Evolutionary conservation across 2,113 vertebrate genomes (phyloP).

Genomic region (Muntiacus muntjak): DNA sequence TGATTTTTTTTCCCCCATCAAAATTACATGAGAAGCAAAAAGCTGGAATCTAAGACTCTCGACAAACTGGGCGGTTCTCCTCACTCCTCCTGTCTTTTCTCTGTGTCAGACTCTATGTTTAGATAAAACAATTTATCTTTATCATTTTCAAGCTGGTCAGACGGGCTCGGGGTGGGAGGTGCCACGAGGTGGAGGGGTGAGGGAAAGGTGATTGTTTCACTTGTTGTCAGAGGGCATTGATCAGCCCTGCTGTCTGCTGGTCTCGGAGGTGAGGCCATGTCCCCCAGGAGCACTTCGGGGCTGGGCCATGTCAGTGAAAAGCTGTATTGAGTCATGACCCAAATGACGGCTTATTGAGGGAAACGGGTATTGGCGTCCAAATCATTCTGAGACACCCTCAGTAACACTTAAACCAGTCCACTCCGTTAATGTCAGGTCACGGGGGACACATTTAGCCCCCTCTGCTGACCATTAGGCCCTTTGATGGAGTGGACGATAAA

Average conservation of each 20-base stretch:
- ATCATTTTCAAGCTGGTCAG: conserved; percentile 66
- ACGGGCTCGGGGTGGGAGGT: conserved; percentile 60
- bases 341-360: conserved; percentile 82
- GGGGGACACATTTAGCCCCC: conserved; percentile 80
- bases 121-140: conserved; percentile 78
- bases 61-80: conserved; percentile 44
- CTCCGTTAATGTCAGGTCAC: conserved; percentile 83
- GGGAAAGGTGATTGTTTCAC: conserved; percentile 71
- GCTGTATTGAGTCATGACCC: conserved; percentile 82
- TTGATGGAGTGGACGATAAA: conserved; percentile 85
- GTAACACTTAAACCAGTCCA: conserved; percentile 84
- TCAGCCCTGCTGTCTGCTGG: conserved; percentile 77
- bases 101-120: conserved; percentile 49
- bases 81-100: background rate
- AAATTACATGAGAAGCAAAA: conserved; percentile 59
- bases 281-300: conserved; percentile 80
- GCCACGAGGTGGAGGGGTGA: conserved; percentile 57
- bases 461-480: conserved; percentile 83
- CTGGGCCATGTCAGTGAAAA: conserved; percentile 75
- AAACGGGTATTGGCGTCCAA: conserved; percentile 84
- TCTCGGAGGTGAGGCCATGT: conserved; percentile 78
- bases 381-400: conserved; percentile 81
- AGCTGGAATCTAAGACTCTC: conserved; percentile 16
- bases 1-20: conserved; percentile 35
- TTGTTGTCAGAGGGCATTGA: conserved; percentile 82